Evolutionary conservation across 2,113 vertebrate genomes (phyloP), one percentile per base, ranked within the genome.

Genomic region (Tragulus kanchil): DNA sequence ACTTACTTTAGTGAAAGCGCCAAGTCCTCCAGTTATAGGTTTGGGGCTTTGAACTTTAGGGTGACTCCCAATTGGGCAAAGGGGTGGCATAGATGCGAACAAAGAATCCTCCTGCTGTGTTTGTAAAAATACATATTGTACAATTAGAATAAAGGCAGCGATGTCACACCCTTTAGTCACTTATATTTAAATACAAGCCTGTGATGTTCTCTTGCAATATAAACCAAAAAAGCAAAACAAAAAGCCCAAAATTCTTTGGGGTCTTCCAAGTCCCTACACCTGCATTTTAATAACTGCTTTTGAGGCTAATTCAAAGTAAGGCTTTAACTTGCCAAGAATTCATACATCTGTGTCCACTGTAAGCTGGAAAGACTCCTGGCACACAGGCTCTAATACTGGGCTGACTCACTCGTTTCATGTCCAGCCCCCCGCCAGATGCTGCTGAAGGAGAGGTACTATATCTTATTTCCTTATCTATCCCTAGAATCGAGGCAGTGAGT

Each of bases 11-110:
- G 99, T 99, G 96, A 99, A 99, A 96, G 99, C 99, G 97, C 99
- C 99, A 61, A 99, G 98, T 96, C 99, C 99, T 98, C 99, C 99
- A 42, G 98, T 98, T 89, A 99, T 89, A 1, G 99, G 98, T 96
- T 99, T 99, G 90, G 99, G 99, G 95, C 98, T 99, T 21, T 99
- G 99, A 58, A 99, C 98, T 92, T 99, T 99, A 88, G 99, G 98
- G 83, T 99, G 99, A 98, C 99, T 99, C 95, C 99, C 99, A 88
- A 99, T 99, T 64, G 99, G 99, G 96, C 99, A 99, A 88, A 99
- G 98, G 61, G 99, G 99, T 48, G 99, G 99, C 99, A 99, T 99
- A 17, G 99, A 98, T 67, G 99, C 99, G 97, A 99, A 99, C 31
- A 99, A 97, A 94, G 99, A 99, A 90, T 99, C 99, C 83, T 99